Conservation (phyloP, 1,140 invertebrate genomes). For the Acyrthosiphon pisum region DNA sequence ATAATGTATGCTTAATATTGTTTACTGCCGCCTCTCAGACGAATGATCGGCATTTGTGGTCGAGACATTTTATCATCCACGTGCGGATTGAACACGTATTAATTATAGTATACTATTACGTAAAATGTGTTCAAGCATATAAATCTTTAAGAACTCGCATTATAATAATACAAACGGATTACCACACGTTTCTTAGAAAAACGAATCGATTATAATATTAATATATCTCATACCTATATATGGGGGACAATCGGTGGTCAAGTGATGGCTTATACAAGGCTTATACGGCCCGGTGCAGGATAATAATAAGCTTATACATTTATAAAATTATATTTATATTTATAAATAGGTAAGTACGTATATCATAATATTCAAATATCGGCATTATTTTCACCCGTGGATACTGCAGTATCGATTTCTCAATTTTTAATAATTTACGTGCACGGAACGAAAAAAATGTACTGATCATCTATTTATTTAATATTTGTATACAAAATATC, state of each 20-base stretch:
- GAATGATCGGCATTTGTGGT: slow-evolving; percentile 1
- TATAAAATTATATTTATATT: background rate
- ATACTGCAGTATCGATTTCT: background rate
- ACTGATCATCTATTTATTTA: too few relatives aligned
- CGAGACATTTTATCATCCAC: background rate
- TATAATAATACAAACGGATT: slow-evolving; percentile 15
- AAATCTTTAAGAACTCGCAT: slow-evolving; percentile 6
- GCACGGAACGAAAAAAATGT: background rate
- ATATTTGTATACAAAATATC: too few relatives aligned
- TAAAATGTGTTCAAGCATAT: background rate
- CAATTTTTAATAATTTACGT: background rate
- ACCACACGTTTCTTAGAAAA: background rate
- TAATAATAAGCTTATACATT: background rate
- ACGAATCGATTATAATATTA: slow-evolving; percentile 1
- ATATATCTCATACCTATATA: background rate
- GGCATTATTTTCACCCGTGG: background rate
- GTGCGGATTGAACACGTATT: background rate
- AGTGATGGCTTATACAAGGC: background rate
- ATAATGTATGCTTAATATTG: background rate
- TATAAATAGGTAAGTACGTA: too few relatives aligned
- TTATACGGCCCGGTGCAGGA: background rate
- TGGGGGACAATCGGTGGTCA: background rate
- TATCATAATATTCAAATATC: slow-evolving; percentile 11
- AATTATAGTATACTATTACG: background rate
- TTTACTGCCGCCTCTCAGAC: background rate